Evolutionary conservation across 2,797 vertebrate species (phyloP), one percentile per base, ranked within the genome.

Genomic region (Labroides dimidiatus): DNA sequence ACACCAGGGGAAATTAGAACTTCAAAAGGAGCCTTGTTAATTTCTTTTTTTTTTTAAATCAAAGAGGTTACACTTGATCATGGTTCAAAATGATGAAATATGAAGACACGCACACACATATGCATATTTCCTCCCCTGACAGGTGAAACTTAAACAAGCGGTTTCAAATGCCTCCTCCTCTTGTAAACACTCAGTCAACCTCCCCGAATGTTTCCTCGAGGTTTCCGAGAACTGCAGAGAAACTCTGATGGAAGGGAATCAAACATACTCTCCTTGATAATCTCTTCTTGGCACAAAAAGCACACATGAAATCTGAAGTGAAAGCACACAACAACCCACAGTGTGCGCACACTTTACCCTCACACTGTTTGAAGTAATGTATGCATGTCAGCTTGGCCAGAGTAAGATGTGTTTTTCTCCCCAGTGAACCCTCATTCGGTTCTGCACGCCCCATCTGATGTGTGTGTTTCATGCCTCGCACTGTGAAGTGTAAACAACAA

Each of bases 401-500:
- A 70, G 13, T 27, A 13, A 48, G 56, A 63, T 55, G 2, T 69
- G 53, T 75, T 66, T 73, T 58, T 30, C 56, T 70, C 68, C 64
- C 63, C 3, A 5, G 61, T 54, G 64, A 63, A 55, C 51, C 45
- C 36, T 57, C 68, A 27, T 49, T 42, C 36, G 53, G 74, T 58
- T 75, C 58, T 70, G 54, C 21, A 39, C 69, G 49, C 50, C 56
- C 59, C 3, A 48, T 77, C 37, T 77, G 80, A 80, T 68, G 75
- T 71, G 77, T 67, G 60, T 72, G 65, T 73, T 71, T 84, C 39
- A 56, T 62, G 49, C 48, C 56, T 71, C 56, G 30, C 70, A 61
- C 60, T 77, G 66, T 56, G 80, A 50, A 41, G 64, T 58, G 65
- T 72, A 82, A 84, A 85, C 77, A 87, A 51, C 77, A 68, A 76